A percentile compares a stretch with the other conserved stretches of the same genome.
Conservation (phyloP, 53 echinoderm and acorn worm genomes). For the Paracentrotus lividus region DNA sequence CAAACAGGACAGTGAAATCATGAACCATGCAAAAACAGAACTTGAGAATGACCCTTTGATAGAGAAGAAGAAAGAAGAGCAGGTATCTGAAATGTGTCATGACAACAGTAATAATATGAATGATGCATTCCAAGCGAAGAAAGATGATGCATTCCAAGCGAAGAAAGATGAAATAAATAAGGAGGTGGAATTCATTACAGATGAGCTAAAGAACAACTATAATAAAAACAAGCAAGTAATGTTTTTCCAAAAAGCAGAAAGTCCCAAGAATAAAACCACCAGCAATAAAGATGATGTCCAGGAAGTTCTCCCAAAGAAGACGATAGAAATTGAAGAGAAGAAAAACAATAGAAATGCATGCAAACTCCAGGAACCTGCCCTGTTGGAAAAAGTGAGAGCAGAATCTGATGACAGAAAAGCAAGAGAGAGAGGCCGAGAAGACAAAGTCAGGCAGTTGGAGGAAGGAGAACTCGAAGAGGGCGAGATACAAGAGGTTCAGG, state of each 20-base stretch:
- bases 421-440: not conserved
- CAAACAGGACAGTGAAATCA: not conserved
- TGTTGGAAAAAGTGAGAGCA: not conserved
- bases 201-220: not conserved
- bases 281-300: not conserved
- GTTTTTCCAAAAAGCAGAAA: not conserved
- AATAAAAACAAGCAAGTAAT: not conserved
- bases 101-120: not conserved
- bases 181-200: not conserved
- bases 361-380: not conserved
- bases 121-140: not conserved
- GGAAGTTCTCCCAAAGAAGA: not conserved
- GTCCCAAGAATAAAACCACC: not conserved
- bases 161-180: not conserved
- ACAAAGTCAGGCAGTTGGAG: not conserved
- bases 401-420: not conserved
- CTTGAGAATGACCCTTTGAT: not conserved
- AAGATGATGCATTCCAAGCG: not conserved
- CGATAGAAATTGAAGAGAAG: not conserved
- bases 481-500: slow-evolving; percentile 15
- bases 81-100: not conserved
- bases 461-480: slow-evolving; percentile 38
- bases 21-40: not conserved
- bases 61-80: not conserved
- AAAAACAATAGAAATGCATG: not conserved